These are phyloP conservation scores for Saguinus midas DNA, from an alignment of 2,113 vertebrate species.

Conservation along the genomic window DNA sequence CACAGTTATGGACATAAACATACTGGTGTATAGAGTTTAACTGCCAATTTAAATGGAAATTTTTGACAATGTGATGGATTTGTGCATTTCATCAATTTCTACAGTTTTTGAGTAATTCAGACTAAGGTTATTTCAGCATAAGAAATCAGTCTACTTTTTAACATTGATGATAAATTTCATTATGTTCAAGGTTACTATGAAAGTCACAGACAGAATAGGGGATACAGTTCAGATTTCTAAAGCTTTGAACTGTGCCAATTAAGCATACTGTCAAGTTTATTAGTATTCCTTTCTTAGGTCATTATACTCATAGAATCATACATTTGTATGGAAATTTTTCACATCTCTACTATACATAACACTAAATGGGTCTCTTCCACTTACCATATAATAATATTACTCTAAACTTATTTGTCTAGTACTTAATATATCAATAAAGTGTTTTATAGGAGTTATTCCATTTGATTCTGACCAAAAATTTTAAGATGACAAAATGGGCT, in stretches of 20 bases:
- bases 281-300: background rate
- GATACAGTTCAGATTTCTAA: background rate
- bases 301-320: background rate
- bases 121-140: background rate
- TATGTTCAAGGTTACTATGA: background rate
- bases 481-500: background rate
- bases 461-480: background rate
- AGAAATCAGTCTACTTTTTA: background rate
- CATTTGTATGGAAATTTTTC: background rate
- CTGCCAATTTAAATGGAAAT: background rate
- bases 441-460: background rate
- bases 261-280: background rate
- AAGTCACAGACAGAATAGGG: background rate
- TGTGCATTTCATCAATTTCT: background rate
- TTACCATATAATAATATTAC: background rate
- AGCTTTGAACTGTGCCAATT: background rate
- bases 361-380: background rate
- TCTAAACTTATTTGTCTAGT: background rate
- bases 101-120: background rate
- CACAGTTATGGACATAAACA: background rate
- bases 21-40: background rate
- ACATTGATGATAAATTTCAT: background rate
- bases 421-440: background rate
- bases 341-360: background rate
- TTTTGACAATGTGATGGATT: background rate